phyloP scores from a whole-genome alignment of 1,140 invertebrate genomes.

The Aphelinus atriplicis region DNA sequence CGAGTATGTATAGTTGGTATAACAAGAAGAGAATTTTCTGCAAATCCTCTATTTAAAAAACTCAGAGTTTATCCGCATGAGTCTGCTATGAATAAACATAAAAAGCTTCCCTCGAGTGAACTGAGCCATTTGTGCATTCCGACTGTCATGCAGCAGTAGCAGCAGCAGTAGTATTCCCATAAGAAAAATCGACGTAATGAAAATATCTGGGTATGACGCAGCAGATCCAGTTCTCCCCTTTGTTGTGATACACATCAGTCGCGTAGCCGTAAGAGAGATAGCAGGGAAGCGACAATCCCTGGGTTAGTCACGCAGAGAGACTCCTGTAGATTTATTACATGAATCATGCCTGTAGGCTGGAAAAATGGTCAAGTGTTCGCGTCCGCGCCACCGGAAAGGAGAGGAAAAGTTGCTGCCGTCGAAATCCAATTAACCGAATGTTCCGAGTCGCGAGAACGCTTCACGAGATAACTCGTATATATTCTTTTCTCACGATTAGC shows the following conservation, averaged over 20 bases:
- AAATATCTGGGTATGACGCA: slow-evolving; percentile 20
- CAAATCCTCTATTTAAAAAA: too few relatives aligned
- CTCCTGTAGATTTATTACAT: slow-evolving; percentile 10
- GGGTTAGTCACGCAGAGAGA: slow-evolving; percentile 6
- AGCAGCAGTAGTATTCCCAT: neutral
- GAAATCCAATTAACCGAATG: slow-evolving; percentile 3
- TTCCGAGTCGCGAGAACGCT: neutral
- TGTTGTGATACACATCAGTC: slow-evolving; percentile 18
- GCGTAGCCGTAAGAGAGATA: neutral
- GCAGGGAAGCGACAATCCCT: neutral
- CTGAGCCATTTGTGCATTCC: neutral
- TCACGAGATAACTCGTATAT: neutral
- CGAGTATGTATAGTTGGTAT: too few relatives aligned
- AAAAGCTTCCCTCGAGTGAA: slow-evolving; percentile 2
- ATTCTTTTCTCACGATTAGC: neutral
- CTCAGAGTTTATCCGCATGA: neutral
- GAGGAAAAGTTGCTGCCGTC: too few relatives aligned
- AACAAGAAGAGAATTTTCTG: too few relatives aligned
- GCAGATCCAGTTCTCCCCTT: neutral
- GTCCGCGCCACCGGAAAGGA: too few relatives aligned
- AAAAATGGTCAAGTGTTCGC: neutral
- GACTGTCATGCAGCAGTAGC: too few relatives aligned
- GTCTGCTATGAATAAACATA: slow-evolving; percentile 15
- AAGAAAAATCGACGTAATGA: slow-evolving; percentile 26
- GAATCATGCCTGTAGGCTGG: slow-evolving; percentile 7